Conservation (phyloP, 2,113 vertebrate genomes). For the Podiceps cristatus region DNA sequence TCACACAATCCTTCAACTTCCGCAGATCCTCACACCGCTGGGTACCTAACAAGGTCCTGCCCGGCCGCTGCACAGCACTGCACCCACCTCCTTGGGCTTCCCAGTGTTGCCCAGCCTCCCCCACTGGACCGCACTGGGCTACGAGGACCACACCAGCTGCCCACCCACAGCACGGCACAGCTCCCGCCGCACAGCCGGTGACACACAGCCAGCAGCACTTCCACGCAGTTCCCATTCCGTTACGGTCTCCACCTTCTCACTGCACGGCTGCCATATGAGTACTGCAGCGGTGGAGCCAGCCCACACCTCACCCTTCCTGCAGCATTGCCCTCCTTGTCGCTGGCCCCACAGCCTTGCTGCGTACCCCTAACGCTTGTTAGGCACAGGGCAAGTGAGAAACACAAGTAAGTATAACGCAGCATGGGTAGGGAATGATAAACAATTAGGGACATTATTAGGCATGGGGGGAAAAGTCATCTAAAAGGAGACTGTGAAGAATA, state of each 20-base stretch:
- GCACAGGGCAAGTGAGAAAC: neutral
- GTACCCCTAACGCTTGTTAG: rapidly evolving
- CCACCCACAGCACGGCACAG: neutral
- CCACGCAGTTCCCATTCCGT: rapidly evolving
- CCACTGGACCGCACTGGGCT: neutral
- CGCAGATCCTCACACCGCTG: neutral
- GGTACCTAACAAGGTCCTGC: neutral
- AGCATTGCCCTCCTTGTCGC: neutral
- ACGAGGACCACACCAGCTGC: neutral
- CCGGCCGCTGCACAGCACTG: neutral
- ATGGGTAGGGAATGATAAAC: neutral
- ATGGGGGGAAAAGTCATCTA: rapidly evolving
- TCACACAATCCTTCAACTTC: neutral
- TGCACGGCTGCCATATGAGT: neutral
- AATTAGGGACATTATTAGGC: neutral
- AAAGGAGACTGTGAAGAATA: rapidly evolving
- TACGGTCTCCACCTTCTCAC: neutral
- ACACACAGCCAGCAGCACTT: neutral
- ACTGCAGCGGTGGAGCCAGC: neutral
- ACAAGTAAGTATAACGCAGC: neutral
- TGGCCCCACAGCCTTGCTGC: neutral
- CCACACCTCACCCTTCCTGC: neutral
- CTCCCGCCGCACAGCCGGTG: neutral
- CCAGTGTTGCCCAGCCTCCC: neutral
- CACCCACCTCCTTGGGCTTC: neutral